Base-by-base conservation (phyloP, 2,888 invertebrate genomes). In the Gymnocheta viridis region DNA sequence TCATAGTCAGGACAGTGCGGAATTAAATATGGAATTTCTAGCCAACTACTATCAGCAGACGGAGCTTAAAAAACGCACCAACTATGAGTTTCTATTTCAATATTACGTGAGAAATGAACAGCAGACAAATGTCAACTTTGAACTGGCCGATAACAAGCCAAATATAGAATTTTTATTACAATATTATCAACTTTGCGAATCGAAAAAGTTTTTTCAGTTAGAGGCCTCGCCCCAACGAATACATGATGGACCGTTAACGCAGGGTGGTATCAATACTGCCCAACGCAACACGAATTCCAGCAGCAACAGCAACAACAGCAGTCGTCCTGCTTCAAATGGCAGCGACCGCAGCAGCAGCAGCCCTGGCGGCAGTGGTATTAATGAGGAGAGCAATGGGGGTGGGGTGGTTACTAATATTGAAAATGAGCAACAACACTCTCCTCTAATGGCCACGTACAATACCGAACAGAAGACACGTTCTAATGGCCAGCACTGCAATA, bases 141-240 rank as follows among this genome's bases (percentile, higher is more conserved):
- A 84, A 6, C 80, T 88, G 29, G 84, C 87, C 27, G 87, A 87
- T 2, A 88, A 86, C 64, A 88, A 91, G 62, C 92, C 91, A 44
- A 89, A 88, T 44, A 89, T 92, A 81, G 92, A 92, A 64, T 91
- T 90, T 81, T 86, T 92, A 12, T 82, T 91, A 29, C 92, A 92
- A 87, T 92, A 91, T 80, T 92, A 92, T 83, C 92, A 92, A 88
- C 87, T 92, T 17, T 91, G 89, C 78, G 92, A 92, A 87, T 92
- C 92, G 41, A 92, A 92, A 87, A 91, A 91, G 90, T 92, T 92
- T 91, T 91, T 92, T 91, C 92, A 92, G 89, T 91, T 91, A 91
- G 90, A 91, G 88, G 91, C 91, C 91, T 91, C 91, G 90, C 91
- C 91, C 89, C 89, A 89, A 89, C 86, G 82, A 89, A 88, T 87